Evolutionary conservation across 2,888 invertebrate species (phyloP).

Genomic region (Polydrusus cervinus): DNA sequence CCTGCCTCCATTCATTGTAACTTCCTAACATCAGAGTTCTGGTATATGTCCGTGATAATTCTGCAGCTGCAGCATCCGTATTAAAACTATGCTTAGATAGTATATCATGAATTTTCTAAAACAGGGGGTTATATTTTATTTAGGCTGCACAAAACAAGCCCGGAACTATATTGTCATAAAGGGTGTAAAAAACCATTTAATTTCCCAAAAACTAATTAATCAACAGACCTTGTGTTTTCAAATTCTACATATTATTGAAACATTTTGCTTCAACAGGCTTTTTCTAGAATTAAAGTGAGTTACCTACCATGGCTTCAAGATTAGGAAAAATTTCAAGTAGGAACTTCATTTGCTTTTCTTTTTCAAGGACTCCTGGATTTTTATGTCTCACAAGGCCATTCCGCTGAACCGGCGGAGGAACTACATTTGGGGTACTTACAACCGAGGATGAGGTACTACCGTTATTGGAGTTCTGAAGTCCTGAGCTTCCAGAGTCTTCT

Average conservation of each 20-base stretch:
- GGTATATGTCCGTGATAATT: slow-evolving; percentile 67
- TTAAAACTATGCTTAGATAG: slow-evolving; percentile 75
- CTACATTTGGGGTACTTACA: slow-evolving; percentile 14
- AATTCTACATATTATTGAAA: no score
- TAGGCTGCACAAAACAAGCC: no score
- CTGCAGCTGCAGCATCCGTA: slow-evolving; percentile 75
- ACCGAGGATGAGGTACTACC: neutral
- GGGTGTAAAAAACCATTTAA: no score
- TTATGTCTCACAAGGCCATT: slow-evolving; percentile 58
- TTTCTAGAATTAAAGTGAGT: no score
- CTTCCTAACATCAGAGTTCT: slow-evolving; percentile 56
- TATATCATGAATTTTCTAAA: slow-evolving; percentile 74
- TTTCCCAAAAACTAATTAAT: no score
- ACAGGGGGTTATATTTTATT: slow-evolving; percentile 19
- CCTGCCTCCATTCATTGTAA: slow-evolving; percentile 64
- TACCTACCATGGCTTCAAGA: slow-evolving; percentile 75
- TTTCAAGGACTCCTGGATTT: slow-evolving; percentile 68
- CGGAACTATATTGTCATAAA: no score
- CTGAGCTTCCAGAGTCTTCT: slow-evolving; percentile 1
- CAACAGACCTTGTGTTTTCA: no score
- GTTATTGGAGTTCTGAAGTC: slow-evolving; percentile 28
- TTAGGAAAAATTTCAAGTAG: slow-evolving; percentile 78
- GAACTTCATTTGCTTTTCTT: slow-evolving; percentile 77
- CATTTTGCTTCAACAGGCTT: no score
- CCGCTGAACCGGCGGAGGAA: slow-evolving; percentile 17